phyloP scores from a whole-genome alignment of 2,888 invertebrate species.

The Temnothorax ravouxi region DNA sequence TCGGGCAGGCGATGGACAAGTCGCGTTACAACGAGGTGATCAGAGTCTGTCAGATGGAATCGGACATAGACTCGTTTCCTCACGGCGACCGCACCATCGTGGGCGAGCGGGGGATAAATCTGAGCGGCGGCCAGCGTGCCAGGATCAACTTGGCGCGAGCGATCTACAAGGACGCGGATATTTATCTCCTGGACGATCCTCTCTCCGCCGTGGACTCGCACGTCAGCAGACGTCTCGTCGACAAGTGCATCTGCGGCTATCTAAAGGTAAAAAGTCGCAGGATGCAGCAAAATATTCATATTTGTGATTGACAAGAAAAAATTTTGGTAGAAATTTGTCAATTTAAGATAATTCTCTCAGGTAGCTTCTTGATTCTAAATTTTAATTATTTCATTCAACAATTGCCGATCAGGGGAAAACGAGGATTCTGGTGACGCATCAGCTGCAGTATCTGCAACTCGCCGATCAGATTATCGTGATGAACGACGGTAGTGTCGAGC shows the following conservation, averaged over 20 bases:
- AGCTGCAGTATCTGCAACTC: slow-evolving; percentile 92
- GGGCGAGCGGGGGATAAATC: slow-evolving; percentile 93
- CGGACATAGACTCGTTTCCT: slow-evolving; percentile 91
- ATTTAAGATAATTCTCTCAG: neutral
- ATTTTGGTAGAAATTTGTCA: no score
- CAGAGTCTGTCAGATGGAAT: slow-evolving; percentile 90
- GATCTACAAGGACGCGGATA: slow-evolving; percentile 91
- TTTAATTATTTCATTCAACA: neutral
- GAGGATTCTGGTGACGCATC: slow-evolving; percentile 93
- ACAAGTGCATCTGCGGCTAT: slow-evolving; percentile 89
- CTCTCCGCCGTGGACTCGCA: slow-evolving; percentile 92
- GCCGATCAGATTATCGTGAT: slow-evolving; percentile 88
- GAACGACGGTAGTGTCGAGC: slow-evolving; percentile 88
- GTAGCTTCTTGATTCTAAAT: neutral
- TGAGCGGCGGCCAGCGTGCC: slow-evolving; percentile 95
- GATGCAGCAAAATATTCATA: no score
- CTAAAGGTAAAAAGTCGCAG: slow-evolving; percentile 85
- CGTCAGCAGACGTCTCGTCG: slow-evolving; percentile 91
- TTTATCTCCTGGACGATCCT: slow-evolving; percentile 92
- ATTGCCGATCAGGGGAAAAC: slow-evolving; percentile 87
- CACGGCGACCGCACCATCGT: slow-evolving; percentile 92
- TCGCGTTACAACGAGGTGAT: slow-evolving; percentile 87
- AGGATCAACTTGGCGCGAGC: slow-evolving; percentile 91
- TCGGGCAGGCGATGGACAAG: slow-evolving; percentile 82
- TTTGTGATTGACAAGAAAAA: no score